Evolutionary conservation across 2,113 vertebrate genomes (phyloP).

Genomic region (Camelus dromedarius): DNA sequence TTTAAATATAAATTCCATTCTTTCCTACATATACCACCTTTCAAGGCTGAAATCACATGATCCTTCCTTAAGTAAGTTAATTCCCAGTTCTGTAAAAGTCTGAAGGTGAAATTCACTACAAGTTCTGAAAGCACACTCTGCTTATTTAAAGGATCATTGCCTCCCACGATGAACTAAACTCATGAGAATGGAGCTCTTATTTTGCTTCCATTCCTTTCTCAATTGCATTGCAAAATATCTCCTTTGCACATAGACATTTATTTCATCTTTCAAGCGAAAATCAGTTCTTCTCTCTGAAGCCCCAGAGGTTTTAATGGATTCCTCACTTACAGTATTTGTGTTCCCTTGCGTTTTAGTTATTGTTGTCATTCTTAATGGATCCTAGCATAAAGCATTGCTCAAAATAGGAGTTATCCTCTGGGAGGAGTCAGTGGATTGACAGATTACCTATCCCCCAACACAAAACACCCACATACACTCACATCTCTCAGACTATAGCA

Average conservation of each 20-base stretch:
- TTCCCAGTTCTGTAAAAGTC: neutral
- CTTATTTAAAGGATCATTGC: neutral
- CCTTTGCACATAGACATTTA: neutral
- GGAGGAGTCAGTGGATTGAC: neutral
- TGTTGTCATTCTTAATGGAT: neutral
- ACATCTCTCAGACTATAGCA: neutral
- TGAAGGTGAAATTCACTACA: neutral
- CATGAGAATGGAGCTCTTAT: neutral
- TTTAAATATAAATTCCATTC: neutral
- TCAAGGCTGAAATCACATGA: neutral
- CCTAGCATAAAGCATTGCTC: neutral
- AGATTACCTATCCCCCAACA: neutral
- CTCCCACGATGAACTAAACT: neutral
- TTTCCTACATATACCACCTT: neutral
- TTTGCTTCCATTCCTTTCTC: neutral
- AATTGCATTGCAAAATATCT: neutral
- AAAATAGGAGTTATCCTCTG: neutral
- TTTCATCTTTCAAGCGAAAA: neutral
- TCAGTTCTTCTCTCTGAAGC: neutral
- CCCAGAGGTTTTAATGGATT: neutral
- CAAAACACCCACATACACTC: neutral
- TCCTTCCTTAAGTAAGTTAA: neutral
- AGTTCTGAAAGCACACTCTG: neutral
- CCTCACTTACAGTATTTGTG: neutral
- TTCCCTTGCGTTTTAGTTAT: neutral